Percentiles rank a stretch among this genome's conserved stretches.
These are phyloP conservation scores for Lasioglossum baleicum DNA, from an alignment of 1,140 invertebrate species.

Conservation along the genomic window DNA sequence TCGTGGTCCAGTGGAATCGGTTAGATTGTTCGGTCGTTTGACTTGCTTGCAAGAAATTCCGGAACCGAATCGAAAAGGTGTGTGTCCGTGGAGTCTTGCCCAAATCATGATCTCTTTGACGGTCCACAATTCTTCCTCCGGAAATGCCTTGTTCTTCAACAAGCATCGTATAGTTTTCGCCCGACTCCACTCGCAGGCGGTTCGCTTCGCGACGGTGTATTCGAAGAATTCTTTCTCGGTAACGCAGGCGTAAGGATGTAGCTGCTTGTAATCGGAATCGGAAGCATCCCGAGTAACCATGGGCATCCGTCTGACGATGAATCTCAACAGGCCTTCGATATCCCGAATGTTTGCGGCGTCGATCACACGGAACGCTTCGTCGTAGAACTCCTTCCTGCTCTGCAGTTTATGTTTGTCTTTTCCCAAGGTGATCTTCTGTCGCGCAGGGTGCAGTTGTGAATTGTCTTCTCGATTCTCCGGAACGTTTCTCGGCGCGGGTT, in stretches of 20 bases:
- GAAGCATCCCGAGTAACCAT: slow-evolving; percentile 70
- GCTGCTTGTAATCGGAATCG: slow-evolving; percentile 72
- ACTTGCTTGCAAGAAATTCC: background rate
- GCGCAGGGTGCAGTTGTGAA: background rate
- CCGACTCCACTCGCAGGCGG: slow-evolving; percentile 80
- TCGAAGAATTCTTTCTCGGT: slow-evolving; percentile 77
- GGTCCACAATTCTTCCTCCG: slow-evolving; percentile 76
- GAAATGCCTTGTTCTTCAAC: slow-evolving; percentile 66
- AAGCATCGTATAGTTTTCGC: slow-evolving; percentile 73
- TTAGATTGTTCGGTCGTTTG: slow-evolving; percentile 42
- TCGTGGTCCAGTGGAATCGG: slow-evolving; percentile 6
- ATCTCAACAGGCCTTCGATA: slow-evolving; percentile 67
- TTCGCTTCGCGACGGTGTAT: slow-evolving; percentile 80
- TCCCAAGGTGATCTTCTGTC: slow-evolving; percentile 55
- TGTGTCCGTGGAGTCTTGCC: slow-evolving; percentile 79
- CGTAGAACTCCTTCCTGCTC: slow-evolving; percentile 65
- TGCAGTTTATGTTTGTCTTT: slow-evolving; percentile 69
- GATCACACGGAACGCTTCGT: slow-evolving; percentile 58
- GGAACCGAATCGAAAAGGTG: slow-evolving; percentile 51
- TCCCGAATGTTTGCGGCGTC: slow-evolving; percentile 45
- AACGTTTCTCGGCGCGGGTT: background rate
- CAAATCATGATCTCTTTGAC: slow-evolving; percentile 80
- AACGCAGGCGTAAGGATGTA: slow-evolving; percentile 79
- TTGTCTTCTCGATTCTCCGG: slow-evolving; percentile 18
- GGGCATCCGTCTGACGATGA: slow-evolving; percentile 71